A percentile compares a stretch with the other conserved stretches of the same genome.
phyloP scores from a whole-genome alignment of 2,888 invertebrate genomes.

The Epinotia ramella region DNA sequence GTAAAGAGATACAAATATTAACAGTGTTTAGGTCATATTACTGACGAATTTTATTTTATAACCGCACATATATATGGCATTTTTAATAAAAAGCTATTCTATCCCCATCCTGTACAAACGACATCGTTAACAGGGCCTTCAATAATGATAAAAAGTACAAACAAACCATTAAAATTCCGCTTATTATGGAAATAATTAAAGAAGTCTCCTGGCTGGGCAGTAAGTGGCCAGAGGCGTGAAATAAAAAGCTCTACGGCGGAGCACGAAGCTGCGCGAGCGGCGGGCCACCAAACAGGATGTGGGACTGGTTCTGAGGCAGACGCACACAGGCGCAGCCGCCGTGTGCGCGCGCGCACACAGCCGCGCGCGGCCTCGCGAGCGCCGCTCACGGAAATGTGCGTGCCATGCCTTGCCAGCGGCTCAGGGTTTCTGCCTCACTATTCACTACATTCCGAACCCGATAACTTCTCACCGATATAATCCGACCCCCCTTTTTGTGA shows the following conservation, averaged over 20 bases:
- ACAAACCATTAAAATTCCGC: constrained; percentile 26
- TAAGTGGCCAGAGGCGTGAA: constrained; percentile 70
- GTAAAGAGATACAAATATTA: constrained; percentile 12
- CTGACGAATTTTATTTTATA: background rate
- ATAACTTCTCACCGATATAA: background rate
- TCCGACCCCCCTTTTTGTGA: background rate
- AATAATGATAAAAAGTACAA: background rate
- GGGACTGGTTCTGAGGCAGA: constrained; percentile 81
- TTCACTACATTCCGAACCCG: constrained; percentile 1
- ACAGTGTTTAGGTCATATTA: constrained; percentile 15
- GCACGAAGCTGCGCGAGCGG: constrained; percentile 73
- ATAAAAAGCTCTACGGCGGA: constrained; percentile 82
- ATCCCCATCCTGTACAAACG: background rate
- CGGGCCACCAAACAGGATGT: constrained; percentile 84
- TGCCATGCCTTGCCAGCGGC: constrained; percentile 54
- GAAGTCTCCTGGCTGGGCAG: constrained; percentile 33
- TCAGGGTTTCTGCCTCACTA: constrained; percentile 31
- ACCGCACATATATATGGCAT: background rate
- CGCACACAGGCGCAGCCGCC: constrained; percentile 59
- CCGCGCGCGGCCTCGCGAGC: constrained; percentile 73
- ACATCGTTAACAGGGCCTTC: background rate
- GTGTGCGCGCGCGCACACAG: constrained; percentile 64
- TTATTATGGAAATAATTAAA: constrained; percentile 41
- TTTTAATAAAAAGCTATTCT: background rate
- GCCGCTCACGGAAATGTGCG: constrained; percentile 83